Conservation (phyloP, 2,888 invertebrate genomes). For the Chironomus tentans region DNA sequence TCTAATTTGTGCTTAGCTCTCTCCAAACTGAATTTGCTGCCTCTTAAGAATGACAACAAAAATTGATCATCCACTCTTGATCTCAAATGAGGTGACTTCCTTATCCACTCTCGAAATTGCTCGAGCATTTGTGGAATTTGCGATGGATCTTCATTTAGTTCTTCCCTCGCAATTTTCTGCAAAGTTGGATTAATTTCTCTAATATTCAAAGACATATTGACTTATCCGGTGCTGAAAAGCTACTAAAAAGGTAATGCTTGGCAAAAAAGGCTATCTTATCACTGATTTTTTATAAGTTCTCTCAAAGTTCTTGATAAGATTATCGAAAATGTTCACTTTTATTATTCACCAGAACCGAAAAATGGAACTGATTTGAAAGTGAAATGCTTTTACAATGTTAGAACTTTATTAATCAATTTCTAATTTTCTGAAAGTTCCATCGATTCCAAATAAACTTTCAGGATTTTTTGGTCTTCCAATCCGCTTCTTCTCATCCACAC, state of each 20-base stretch:
- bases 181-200: constrained; percentile 35
- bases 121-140: constrained; percentile 30
- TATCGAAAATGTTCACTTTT: no score
- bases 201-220: constrained; percentile 29
- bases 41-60: constrained; percentile 42
- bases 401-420: constrained; percentile 33
- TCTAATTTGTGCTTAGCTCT: constrained; percentile 43
- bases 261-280: constrained; percentile 16
- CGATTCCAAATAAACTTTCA: constrained; percentile 37
- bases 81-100: constrained; percentile 41
- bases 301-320: no score
- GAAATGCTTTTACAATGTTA: no score
- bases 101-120: constrained; percentile 41
- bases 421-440: constrained; percentile 39
- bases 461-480: constrained; percentile 32
- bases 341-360: not conserved
- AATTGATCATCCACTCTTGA: constrained; percentile 42
- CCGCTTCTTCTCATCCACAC: constrained; percentile 20
- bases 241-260: constrained; percentile 29
- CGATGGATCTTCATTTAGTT: constrained; percentile 41
- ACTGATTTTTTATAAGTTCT: not conserved
- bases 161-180: constrained; percentile 38
- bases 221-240: not conserved
- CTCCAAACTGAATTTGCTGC: constrained; percentile 43
- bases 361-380: not conserved